Evolutionary conservation across 2,888 invertebrate genomes (phyloP).

Genomic region (Adineta ricciae): DNA sequence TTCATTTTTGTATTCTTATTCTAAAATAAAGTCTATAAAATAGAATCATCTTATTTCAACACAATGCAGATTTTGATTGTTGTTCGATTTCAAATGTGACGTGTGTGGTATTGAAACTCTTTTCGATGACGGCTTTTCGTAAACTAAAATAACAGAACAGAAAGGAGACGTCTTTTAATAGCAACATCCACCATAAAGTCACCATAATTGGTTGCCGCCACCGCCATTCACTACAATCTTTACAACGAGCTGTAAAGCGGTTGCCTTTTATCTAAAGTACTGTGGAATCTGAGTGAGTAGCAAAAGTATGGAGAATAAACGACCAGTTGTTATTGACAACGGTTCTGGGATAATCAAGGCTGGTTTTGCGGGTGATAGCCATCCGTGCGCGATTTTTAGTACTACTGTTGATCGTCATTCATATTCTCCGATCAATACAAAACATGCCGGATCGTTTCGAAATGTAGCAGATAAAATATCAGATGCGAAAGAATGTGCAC

Average conservation of each 20-base stretch:
- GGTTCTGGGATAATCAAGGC: constrained; percentile 60
- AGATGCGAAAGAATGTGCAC: constrained; percentile 41
- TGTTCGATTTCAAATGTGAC: no score
- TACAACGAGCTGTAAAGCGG: not conserved
- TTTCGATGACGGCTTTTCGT: no score
- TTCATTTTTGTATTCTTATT: no score
- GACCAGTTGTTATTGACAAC: constrained; percentile 58
- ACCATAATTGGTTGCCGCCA: not conserved
- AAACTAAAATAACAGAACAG: not conserved
- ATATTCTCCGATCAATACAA: no score
- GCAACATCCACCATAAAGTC: not conserved
- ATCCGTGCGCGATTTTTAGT: constrained; percentile 33
- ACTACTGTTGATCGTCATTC: constrained; percentile 29
- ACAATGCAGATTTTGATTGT: no score
- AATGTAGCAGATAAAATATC: constrained; percentile 43
- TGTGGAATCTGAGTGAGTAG: not conserved
- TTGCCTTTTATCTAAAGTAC: no score
- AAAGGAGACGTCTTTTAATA: not conserved
- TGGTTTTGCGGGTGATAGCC: constrained; percentile 34
- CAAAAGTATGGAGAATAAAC: not conserved
- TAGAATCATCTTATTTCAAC: no score
- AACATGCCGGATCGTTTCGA: no score
- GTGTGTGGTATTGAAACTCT: no score
- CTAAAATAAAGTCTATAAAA: no score
- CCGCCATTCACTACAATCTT: not conserved